Evolutionary conservation across 1,140 invertebrate species (phyloP).

Genomic region (Mamestra configurata): DNA sequence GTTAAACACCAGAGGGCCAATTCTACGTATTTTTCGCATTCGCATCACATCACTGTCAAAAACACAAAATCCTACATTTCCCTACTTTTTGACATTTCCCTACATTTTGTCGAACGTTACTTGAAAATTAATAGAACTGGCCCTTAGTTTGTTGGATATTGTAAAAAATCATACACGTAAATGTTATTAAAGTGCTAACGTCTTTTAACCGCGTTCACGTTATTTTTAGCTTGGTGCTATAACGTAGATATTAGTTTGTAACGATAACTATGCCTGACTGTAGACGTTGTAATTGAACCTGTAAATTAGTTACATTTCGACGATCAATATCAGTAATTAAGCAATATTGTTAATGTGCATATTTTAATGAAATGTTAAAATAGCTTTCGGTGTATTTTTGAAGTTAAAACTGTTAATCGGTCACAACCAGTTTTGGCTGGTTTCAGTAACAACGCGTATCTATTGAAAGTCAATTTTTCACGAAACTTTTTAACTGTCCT

Average conservation of each 20-base stretch:
- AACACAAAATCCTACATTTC: too few species aligned
- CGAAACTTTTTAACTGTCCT: too few species aligned
- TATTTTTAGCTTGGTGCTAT: slow-evolving; percentile 49
- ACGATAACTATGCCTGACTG: slow-evolving; percentile 9
- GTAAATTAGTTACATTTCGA: slow-evolving; percentile 1
- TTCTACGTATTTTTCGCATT: too few species aligned
- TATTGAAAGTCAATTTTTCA: too few species aligned
- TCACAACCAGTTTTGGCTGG: too few species aligned
- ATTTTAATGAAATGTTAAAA: slow-evolving; percentile 17
- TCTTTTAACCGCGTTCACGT: slow-evolving; percentile 14
- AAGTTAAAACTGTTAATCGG: too few species aligned
- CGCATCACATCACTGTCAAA: too few species aligned
- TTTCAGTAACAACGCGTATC: too few species aligned
- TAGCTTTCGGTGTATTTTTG: background rate
- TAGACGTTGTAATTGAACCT: slow-evolving; percentile 1
- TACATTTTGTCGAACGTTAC: too few species aligned
- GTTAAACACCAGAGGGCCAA: background rate
- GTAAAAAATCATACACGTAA: slow-evolving; percentile 19
- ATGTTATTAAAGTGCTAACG: slow-evolving; percentile 28
- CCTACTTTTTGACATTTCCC: too few species aligned
- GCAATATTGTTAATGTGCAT: background rate
- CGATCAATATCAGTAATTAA: slow-evolving; percentile 18
- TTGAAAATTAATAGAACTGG: too few species aligned
- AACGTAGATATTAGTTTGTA: slow-evolving; percentile 25
- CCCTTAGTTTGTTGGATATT: background rate